Conservation (phyloP, 2,113 vertebrate genomes). For the Haliaeetus leucogaster region DNA sequence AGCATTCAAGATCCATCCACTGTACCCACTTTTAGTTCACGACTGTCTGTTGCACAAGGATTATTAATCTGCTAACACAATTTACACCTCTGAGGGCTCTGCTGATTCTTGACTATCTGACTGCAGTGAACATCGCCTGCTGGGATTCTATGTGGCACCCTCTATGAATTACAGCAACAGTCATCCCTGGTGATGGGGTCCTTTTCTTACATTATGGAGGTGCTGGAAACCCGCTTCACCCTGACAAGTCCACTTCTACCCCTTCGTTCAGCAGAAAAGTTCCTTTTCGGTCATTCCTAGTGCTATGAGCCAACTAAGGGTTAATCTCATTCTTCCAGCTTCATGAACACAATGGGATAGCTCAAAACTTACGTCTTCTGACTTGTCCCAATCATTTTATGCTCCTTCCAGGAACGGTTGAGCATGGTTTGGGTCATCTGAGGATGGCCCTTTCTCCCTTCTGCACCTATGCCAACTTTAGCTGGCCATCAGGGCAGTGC, state of each 20-base stretch:
- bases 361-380: accelerated
- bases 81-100: not conserved
- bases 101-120: not conserved
- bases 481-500: too few species aligned
- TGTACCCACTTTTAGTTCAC: not conserved
- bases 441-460: not conserved
- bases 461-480: too few species aligned
- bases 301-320: not conserved
- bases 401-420: not conserved
- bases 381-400: not conserved
- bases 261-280: not conserved
- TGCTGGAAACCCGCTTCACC: not conserved
- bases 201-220: not conserved
- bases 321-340: not conserved
- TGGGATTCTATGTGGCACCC: not conserved
- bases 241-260: not conserved
- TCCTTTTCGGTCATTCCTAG: not conserved
- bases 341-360: not conserved
- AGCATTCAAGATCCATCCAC: not conserved
- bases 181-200: not conserved
- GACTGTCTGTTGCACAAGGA: not conserved
- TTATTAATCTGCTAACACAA: not conserved
- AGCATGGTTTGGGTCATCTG: not conserved
- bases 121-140: not conserved
- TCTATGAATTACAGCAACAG: not conserved